Evolutionary conservation across 2,888 invertebrate species (phyloP).

Genomic region (Apocheima hispidaria): DNA sequence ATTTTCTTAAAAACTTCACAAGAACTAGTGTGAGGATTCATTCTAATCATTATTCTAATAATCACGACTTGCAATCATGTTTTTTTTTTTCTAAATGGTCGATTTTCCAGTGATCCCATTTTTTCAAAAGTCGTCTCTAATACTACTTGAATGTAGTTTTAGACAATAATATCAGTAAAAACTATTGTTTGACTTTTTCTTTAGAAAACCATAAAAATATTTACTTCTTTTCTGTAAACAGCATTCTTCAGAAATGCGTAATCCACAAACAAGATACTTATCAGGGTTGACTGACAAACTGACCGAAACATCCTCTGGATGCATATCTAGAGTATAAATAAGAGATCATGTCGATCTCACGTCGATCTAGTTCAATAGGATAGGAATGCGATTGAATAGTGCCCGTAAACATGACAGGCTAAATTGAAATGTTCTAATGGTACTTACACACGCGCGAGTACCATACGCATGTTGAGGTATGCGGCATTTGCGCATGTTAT

Average conservation of each 20-base stretch:
- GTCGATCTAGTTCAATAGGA: not conserved
- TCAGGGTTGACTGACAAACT: conserved; percentile 16
- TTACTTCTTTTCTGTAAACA: conserved; percentile 6
- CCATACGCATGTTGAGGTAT: not conserved
- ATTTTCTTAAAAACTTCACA: too few species aligned
- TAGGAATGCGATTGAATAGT: conserved; percentile 1
- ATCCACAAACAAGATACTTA: conserved; percentile 9
- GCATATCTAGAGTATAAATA: conserved; percentile 12
- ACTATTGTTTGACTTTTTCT: too few species aligned
- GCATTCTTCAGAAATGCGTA: conserved; percentile 2
- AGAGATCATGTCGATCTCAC: conserved; percentile 1
- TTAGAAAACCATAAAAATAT: too few species aligned
- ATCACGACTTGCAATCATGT: too few species aligned
- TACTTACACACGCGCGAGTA: not conserved
- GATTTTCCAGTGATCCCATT: too few species aligned
- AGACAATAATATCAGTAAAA: too few species aligned
- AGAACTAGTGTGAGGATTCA: too few species aligned
- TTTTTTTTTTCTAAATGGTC: too few species aligned
- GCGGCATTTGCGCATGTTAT: too few species aligned
- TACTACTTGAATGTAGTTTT: too few species aligned
- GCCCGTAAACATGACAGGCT: not conserved
- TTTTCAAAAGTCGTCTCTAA: too few species aligned
- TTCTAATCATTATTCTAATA: too few species aligned
- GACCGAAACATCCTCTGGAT: conserved; percentile 2
- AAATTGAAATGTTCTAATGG: not conserved